Evolutionary conservation across 2,113 vertebrate genomes (phyloP), one percentile per base, ranked within the genome.

Genomic region (Picathartes gymnocephalus): DNA sequence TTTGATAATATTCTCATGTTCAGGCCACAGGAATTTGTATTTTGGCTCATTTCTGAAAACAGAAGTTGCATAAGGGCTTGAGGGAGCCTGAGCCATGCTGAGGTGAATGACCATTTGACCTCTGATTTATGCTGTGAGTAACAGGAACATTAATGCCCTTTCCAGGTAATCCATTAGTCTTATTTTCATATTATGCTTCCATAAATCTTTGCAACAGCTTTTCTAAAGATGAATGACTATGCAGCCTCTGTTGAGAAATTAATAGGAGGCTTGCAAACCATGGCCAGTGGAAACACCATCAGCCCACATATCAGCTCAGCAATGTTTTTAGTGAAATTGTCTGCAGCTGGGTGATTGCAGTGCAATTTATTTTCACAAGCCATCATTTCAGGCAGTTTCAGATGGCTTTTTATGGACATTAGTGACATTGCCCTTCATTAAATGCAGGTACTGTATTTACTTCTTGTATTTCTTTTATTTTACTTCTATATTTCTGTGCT

Each of bases 301-400:
- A 93, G 79, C 76, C 76, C 62, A 88, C 66, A 14, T 50, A 91
- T 90, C 81, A 91, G 86, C 58, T 90, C 86, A 92, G 90, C 90
- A 68, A 66, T 77, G 90, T 86, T 97, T 94, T 95, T 74, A 53
- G 71, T 92, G 74, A 95, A 92, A 92, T 70, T 80, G 40, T 82
- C 92, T 88, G 84, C 88, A 97, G 86, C 76, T 95, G 93, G 65
- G 53, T 94, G 88, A 94, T 92, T 88, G 64, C 73, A 96, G 47
- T 40, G 40, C 76, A 94, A 93, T 93, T 95, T 91, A 58, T 95
- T 94, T 95, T 81, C 92, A 90, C 78, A 95, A 79, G 76, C 79
- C 79, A 96, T 71, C 45, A 96, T 96, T 97, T 88, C 78, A 84
- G 86, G 71, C 74, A 89, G 28, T 83, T 97, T 95, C 83, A 91